Conservation (phyloP, 2,797 vertebrate genomes). For the Protonibea diacanthus region DNA sequence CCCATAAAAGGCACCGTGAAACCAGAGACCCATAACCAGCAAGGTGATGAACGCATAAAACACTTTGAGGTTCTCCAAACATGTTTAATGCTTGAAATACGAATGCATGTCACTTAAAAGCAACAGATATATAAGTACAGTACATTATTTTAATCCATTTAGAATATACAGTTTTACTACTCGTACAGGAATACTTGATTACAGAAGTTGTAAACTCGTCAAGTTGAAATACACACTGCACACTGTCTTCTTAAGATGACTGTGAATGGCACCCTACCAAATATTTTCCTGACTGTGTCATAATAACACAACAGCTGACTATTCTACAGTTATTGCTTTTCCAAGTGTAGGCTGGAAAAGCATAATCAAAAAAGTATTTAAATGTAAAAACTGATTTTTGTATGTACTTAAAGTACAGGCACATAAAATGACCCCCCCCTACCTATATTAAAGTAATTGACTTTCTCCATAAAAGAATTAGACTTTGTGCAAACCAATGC, state of each 20-base stretch:
- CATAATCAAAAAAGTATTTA: neutral
- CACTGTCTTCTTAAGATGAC: conserved; percentile 13
- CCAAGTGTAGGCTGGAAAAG: neutral
- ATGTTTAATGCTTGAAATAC: conserved; percentile 53
- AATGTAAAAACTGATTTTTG: neutral
- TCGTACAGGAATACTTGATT: neutral
- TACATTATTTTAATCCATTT: conserved; percentile 15
- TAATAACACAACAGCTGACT: neutral
- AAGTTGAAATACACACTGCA: conserved; percentile 1
- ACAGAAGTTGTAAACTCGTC: conserved; percentile 5
- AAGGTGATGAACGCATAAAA: conserved; percentile 27
- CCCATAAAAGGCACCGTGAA: conserved; percentile 26
- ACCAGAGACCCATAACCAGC: conserved; percentile 1
- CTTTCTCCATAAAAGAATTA: conserved; percentile 1
- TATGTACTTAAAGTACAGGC: neutral
- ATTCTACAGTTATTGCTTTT: neutral
- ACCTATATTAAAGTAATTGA: neutral
- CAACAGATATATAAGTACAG: conserved; percentile 9
- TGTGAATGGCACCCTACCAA: neutral
- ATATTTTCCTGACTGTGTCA: neutral
- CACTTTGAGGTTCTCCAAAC: conserved; percentile 4
- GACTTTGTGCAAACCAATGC: conserved; percentile 25
- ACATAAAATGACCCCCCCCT: neutral
- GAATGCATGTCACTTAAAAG: conserved; percentile 26
- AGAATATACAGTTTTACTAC: neutral